Conservation (phyloP, 37 sponge, comb jelly and placozoan genomes). For the Beroe ovata region DNA sequence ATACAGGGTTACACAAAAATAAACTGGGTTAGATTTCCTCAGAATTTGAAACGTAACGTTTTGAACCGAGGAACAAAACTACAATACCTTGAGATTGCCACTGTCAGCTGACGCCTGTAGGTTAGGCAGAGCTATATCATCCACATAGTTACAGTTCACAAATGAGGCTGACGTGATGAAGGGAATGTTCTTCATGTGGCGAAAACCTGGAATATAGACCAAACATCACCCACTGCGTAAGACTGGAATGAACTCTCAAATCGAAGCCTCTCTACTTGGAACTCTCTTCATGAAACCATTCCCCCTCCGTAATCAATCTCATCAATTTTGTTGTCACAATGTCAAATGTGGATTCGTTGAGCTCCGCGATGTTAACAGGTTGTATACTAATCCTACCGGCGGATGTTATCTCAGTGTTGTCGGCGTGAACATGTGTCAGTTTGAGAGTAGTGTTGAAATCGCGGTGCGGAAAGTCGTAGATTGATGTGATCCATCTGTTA, state of each 20-base stretch:
- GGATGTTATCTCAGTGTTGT: conserved; percentile 16
- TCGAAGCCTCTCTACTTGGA: no score
- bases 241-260: no score
- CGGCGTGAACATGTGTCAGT: conserved; percentile 50
- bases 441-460: background rate
- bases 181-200: conserved; percentile 4
- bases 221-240: no score
- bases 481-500: background rate
- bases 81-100: conserved; percentile 13
- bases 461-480: conserved; percentile 15
- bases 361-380: no score
- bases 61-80: no score
- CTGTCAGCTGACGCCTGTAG: background rate
- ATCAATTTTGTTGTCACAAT: no score
- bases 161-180: conserved; percentile 17
- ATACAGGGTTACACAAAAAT: no score
- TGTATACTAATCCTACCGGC: background rate
- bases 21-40: no score
- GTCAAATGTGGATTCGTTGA: no score
- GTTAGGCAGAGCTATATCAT: conserved; percentile 4
- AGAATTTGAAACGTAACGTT: no score
- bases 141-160: background rate
- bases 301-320: no score
- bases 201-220: conserved; percentile 23
- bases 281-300: no score